Evolutionary conservation across 2,888 invertebrate species (phyloP).

Genomic region (Cheilosia vernalis): DNA sequence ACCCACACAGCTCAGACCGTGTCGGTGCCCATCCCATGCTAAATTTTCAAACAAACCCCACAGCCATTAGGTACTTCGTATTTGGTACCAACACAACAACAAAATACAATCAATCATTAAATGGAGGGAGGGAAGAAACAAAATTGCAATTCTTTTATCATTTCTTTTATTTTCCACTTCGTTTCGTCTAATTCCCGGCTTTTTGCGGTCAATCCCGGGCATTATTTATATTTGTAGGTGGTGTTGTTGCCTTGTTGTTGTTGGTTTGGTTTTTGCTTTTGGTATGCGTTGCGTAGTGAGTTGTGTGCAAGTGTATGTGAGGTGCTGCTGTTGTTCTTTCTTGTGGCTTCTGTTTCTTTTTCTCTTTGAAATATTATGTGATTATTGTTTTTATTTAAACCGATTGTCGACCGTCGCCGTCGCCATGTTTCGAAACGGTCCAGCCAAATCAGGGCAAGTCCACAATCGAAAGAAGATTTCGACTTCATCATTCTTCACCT

Average conservation of each 20-base stretch:
- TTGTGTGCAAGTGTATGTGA: too few relatives aligned
- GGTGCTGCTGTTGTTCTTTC: too few relatives aligned
- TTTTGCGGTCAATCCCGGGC: conserved; percentile 65
- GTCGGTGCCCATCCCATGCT: conserved; percentile 21
- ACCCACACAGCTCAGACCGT: neutral
- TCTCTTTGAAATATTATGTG: too few relatives aligned
- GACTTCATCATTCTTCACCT: too few relatives aligned
- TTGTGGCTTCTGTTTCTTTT: too few relatives aligned
- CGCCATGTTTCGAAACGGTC: too few relatives aligned
- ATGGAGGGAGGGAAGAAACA: conserved; percentile 25
- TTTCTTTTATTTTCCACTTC: conserved; percentile 38
- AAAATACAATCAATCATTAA: conserved; percentile 62
- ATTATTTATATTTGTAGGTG: conserved; percentile 18
- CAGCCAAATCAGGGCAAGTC: too few relatives aligned
- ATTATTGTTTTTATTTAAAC: too few relatives aligned
- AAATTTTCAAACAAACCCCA: neutral
- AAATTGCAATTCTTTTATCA: conserved; percentile 26
- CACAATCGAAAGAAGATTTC: too few relatives aligned
- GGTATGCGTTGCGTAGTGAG: neutral
- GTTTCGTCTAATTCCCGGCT: conserved; percentile 52
- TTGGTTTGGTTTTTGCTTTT: neutral
- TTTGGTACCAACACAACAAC: conserved; percentile 1
- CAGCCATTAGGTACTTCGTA: too few relatives aligned
- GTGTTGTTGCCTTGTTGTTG: neutral
- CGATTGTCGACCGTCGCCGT: too few relatives aligned